Percentiles rank a stretch among this genome's conserved stretches.
phyloP scores from a whole-genome alignment of 2,113 vertebrate species.

The Nesoenas mayeri region DNA sequence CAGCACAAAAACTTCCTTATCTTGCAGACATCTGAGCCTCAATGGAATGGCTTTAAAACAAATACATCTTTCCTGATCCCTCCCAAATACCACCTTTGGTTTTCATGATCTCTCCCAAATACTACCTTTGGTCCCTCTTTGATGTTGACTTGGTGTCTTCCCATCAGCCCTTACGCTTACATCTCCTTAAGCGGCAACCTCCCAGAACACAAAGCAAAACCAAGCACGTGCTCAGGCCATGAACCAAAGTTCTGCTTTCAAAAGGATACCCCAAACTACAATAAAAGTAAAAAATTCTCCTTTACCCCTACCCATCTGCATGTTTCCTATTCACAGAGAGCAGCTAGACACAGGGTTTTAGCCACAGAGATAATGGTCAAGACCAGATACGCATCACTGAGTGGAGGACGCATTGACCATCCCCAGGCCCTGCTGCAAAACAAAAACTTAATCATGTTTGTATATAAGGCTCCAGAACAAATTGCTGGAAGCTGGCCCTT shows the following conservation, averaged over 20 bases:
- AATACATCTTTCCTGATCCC: not conserved
- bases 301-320: not conserved
- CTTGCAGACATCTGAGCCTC: not conserved
- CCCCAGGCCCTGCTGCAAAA: not conserved
- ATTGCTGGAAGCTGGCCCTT: not conserved
- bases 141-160: not conserved
- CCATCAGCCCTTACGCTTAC: not conserved
- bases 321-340: not conserved
- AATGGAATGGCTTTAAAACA: not conserved
- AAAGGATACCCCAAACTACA: not conserved
- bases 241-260: not conserved
- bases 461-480: not conserved
- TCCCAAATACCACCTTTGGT: not conserved
- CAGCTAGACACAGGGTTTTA: not conserved
- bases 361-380: fast-evolving
- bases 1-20: not conserved
- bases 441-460: not conserved
- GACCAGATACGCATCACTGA: not conserved
- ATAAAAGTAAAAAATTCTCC: not conserved
- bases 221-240: not conserved
- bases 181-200: not conserved
- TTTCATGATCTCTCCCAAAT: not conserved
- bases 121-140: not conserved
- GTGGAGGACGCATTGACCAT: fast-evolving
- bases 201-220: not conserved